phyloP scores from a whole-genome alignment of 2,797 vertebrate genomes.

The Sebastiscus albofasciatus region DNA sequence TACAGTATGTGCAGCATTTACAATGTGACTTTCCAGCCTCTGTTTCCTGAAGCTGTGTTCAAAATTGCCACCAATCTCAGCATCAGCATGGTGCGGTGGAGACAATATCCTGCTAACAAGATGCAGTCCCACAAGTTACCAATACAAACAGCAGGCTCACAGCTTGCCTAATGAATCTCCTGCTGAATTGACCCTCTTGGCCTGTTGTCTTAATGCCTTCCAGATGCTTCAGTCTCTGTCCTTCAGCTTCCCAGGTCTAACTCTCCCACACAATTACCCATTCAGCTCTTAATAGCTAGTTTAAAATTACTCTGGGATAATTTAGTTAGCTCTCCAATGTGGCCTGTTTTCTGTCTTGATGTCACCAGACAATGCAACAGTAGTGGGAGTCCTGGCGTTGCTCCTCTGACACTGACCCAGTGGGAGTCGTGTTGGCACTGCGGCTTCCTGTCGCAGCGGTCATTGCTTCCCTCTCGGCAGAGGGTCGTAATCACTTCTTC shows the following conservation, averaged over 20 bases:
- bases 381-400: constrained; percentile 16
- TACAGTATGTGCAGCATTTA: constrained; percentile 22
- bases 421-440: constrained; percentile 16
- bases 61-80: constrained; percentile 55
- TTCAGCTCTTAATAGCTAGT: constrained; percentile 54
- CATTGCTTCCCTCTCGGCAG: constrained; percentile 26
- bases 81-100: constrained; percentile 53
- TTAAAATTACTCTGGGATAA: constrained; percentile 55
- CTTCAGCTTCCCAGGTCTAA: constrained; percentile 45
- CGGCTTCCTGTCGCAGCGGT: constrained; percentile 35
- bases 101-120: constrained; percentile 61
- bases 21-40: constrained; percentile 25
- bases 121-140: constrained; percentile 55
- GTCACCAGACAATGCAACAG: constrained; percentile 38
- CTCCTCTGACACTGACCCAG: constrained; percentile 23
- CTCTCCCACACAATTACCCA: constrained; percentile 59
- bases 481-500: constrained; percentile 53
- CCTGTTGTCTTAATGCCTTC: constrained; percentile 70
- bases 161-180: constrained; percentile 65
- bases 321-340: constrained; percentile 44
- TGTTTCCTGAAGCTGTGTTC: constrained; percentile 45
- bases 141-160: constrained; percentile 68
- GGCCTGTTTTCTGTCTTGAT: constrained; percentile 54
- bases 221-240: constrained; percentile 71
- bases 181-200: constrained; percentile 53